Evolutionary conservation across 2,888 invertebrate species (phyloP), one percentile per base, ranked within the genome.

Genomic region (Meiosimyza decipiens): DNA sequence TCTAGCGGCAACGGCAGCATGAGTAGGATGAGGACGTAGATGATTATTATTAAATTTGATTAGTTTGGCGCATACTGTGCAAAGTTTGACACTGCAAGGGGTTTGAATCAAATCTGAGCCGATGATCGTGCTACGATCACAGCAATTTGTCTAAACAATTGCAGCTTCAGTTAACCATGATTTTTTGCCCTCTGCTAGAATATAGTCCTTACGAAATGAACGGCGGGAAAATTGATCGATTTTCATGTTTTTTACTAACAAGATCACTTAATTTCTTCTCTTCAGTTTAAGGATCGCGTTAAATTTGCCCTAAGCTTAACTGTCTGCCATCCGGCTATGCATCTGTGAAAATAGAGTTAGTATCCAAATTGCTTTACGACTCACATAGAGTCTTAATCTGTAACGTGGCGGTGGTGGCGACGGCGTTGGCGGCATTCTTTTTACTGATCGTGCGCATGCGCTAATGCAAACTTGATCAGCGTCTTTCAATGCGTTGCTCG

Each of bases 401-500:
- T 40, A 40, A 40, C 40, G 28, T 3, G 40, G 40, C 22, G 22
- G 22, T 22, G 22, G 22, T 22, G 22, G 22, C 9, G 40, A 5
- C 40, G 40, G 40, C 40, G 40, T 9, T 7, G 40, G 6, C 40
- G 63, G n/a, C 22, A 22, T 28, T 52, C 28, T 40, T 40, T 40
- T 13, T 15, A 33, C 16, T 52, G 65, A 50, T n/a, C 68, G 50
- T 51, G 55, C 57, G 40, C 18, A 22, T 47, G 60, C 60, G 60
- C 60, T 40, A 47, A n/a, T 59, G 49, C 59, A 69, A 18, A 9
- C 15, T 50, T 40, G 40, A 40, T 40, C 40, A 40, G 9, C 9
- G 9, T 40, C 40, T 40, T 40, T 9, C 40, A 40, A 28, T 55
- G 33, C 59, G 50, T 40, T 54, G 50, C n/a, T 80, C 80, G 79